Percentiles rank a stretch among this genome's conserved stretches.
Conservation (phyloP, 1,140 invertebrate genomes). For the Nasonia longicornis region DNA sequence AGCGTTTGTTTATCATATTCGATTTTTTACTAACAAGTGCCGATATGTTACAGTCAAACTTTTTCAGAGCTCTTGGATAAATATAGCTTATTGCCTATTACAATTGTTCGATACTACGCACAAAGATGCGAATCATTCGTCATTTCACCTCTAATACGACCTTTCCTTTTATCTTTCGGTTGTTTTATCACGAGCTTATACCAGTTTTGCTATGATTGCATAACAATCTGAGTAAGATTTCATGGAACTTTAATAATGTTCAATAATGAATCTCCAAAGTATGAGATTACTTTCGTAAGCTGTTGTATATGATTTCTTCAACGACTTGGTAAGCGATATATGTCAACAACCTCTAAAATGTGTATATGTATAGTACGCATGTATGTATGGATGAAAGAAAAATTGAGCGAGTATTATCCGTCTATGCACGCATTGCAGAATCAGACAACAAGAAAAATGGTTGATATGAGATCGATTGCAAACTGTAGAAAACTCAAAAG, state of each 20-base stretch:
- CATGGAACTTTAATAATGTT: neutral
- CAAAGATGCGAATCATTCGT: neutral
- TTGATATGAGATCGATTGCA: neutral
- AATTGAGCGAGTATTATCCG: conserved; percentile 31
- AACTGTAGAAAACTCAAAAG: conserved; percentile 11
- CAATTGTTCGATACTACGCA: conserved; percentile 5
- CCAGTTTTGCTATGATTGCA: conserved; percentile 4
- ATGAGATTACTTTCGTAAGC: neutral
- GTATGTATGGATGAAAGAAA: neutral
- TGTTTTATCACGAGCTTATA: neutral
- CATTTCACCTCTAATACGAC: neutral
- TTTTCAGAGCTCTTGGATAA: neutral
- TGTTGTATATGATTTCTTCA: neutral
- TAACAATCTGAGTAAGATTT: conserved; percentile 4
- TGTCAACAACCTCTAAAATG: neutral
- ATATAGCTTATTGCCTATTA: conserved; percentile 30
- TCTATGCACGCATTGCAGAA: conserved; percentile 28
- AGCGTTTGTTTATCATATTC: conserved; percentile 38
- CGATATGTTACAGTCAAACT: neutral
- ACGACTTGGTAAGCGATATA: neutral
- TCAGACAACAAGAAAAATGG: neutral
- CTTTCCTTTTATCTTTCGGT: neutral
- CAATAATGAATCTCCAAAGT: conserved; percentile 7
- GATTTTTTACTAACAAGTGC: conserved; percentile 16
- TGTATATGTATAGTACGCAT: neutral